A percentile compares a stretch with the other conserved stretches of the same genome.
Conservation (phyloP, 2,113 vertebrate species). For the Panurus biarmicus region DNA sequence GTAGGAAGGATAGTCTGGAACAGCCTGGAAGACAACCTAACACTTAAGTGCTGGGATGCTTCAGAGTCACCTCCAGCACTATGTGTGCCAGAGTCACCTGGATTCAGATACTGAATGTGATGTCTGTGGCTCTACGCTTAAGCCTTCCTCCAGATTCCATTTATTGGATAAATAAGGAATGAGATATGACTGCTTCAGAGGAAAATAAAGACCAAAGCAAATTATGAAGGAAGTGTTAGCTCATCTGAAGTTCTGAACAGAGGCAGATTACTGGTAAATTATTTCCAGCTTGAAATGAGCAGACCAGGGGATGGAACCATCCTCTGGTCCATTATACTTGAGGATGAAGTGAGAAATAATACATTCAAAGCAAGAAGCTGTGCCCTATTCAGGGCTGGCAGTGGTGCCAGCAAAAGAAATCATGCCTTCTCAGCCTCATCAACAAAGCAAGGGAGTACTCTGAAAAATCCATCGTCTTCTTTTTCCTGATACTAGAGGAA, state of each 20-base stretch:
- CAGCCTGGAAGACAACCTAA: neutral
- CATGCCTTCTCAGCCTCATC: neutral
- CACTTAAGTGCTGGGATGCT: neutral
- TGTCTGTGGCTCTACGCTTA: neutral
- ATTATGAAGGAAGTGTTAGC: neutral
- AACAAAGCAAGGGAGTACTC: neutral
- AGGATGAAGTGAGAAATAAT: neutral
- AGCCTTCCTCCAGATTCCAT: neutral
- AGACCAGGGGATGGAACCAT: neutral
- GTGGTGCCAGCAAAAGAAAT: neutral
- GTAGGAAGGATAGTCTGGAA: neutral
- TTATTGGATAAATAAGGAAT: neutral
- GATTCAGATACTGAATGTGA: neutral
- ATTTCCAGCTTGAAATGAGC: neutral
- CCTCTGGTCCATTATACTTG: neutral
- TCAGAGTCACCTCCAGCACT: neutral
- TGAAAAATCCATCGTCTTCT: neutral
- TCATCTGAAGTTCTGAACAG: neutral
- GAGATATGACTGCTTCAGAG: neutral
- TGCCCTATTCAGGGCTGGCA: neutral
- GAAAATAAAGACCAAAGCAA: neutral
- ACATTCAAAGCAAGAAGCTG: neutral
- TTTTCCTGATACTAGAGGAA: neutral
- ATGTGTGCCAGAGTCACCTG: neutral
- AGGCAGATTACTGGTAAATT: neutral